A percentile compares a stretch with the other conserved stretches of the same genome.
Conservation (phyloP, 2,888 invertebrate genomes). For the Drosophila flavopinicola region DNA sequence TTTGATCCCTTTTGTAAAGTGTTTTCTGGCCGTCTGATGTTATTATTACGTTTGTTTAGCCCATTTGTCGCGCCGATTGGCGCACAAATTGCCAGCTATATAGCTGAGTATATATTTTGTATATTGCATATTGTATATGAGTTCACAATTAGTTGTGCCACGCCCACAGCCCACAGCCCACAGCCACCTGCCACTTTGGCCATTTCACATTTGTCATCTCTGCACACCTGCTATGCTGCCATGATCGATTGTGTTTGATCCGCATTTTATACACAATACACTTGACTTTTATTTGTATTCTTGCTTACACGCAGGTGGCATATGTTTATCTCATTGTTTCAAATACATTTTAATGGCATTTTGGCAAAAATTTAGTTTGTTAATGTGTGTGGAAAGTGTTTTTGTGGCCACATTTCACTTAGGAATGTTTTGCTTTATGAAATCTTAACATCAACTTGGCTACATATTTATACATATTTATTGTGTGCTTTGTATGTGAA, state of each 20-base stretch:
- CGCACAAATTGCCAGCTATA: slow-evolving; percentile 63
- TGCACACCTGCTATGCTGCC: slow-evolving; percentile 40
- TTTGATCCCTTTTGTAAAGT: slow-evolving; percentile 63
- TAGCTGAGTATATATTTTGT: no score
- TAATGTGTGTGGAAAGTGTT: no score
- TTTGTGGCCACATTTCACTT: no score
- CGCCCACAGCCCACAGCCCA: slow-evolving; percentile 39
- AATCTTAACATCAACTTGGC: no score
- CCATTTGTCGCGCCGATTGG: slow-evolving; percentile 70
- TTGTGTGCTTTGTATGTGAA: no score
- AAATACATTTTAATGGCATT: slow-evolving; percentile 36
- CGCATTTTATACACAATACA: slow-evolving; percentile 21
- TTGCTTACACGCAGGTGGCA: slow-evolving; percentile 40
- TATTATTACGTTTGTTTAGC: slow-evolving; percentile 76
- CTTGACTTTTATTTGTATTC: slow-evolving; percentile 5
- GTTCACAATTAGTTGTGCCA: slow-evolving; percentile 68
- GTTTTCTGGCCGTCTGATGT: slow-evolving; percentile 56
- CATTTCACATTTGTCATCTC: slow-evolving; percentile 34
- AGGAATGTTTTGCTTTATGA: no score
- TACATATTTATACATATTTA: no score
- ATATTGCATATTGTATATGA: no score
- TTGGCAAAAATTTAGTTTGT: slow-evolving; percentile 26
- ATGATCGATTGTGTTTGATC: slow-evolving; percentile 40
- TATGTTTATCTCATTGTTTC: slow-evolving; percentile 31
- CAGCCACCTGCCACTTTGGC: slow-evolving; percentile 50